Base-by-base conservation (phyloP, 30 jellyfish, hydroid and myxozoan species). In the Hydractinia echinata region DNA sequence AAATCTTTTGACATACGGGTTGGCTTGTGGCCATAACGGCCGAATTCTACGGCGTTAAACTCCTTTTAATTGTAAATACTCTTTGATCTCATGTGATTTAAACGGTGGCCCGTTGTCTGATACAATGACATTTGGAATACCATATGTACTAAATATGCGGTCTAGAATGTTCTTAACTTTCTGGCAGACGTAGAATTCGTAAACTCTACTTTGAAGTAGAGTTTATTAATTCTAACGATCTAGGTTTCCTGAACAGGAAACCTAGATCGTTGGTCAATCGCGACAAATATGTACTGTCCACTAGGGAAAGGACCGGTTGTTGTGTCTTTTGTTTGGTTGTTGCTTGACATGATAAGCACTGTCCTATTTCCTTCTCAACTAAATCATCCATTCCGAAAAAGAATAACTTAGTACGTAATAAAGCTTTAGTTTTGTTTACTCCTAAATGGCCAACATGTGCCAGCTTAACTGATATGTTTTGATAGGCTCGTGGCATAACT, bases 31-130 rank as follows among this genome's bases (percentile, higher is more conserved):
- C 68, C 68, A 56, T 56, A 56, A 56, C n/a, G 68, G 68, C n/a
- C n/a, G 68, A n/a, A 56, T 56, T 56, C 68, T 56, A 56, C 68
- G 68, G n/a, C n/a, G 68, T 56, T 56, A 9, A 9, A 56, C 68
- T 56, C 68, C 68, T 56, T 56, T 56, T 56, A 56, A 56, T n/a
- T 56, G 10, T 10, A 56, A 56, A n/a, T 56, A 56, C n/a, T 56
- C 68, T 56, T 56, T 56, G 19, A 67, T n/a, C n/a, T n/a, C n/a
- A n/a, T n/a, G n/a, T n/a, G n/a, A n/a, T n/a, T n/a, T n/a, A n/a
- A n/a, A n/a, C 54, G 78, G 78, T 67, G 78, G 19, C 19, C 78
- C 78, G 19, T 67, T 67, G 19, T 67, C 78, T 10, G 54, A 10
- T 67, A 67, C 19, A 19, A 10, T 67, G 10, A 8, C 19, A 44